Percentiles rank a stretch among this genome's conserved stretches.
phyloP scores from a whole-genome alignment of 53 echinoderm and acorn worm species.

The Holothuria scabra region DNA sequence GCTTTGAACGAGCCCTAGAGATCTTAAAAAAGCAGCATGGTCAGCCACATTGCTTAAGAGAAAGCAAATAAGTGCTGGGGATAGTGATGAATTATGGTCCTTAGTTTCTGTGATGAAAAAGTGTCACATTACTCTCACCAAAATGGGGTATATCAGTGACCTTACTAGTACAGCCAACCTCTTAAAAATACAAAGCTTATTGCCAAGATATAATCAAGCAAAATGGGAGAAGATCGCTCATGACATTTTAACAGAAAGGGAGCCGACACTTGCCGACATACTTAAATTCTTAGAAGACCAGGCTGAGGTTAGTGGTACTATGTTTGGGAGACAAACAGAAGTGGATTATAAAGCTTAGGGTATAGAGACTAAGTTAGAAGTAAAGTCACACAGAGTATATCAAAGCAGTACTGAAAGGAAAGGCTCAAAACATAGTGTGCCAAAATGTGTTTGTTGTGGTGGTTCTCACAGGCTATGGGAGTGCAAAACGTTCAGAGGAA shows the following conservation, averaged over 20 bases:
- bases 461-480: slow-evolving; percentile 18
- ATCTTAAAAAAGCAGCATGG: too few relatives aligned
- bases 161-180: not conserved
- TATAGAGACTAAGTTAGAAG: not conserved
- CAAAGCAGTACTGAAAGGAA: not conserved
- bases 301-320: slow-evolving; percentile 12
- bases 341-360: not conserved
- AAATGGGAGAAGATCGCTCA: slow-evolving; percentile 16
- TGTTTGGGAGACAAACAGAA: slow-evolving; percentile 19
- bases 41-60: too few relatives aligned
- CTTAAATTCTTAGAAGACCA: slow-evolving; percentile 16
- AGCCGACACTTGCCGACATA: slow-evolving; percentile 22
- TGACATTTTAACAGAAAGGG: slow-evolving; percentile 4
- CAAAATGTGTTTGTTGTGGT: slow-evolving; percentile 12
- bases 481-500: not conserved
- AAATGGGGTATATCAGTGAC: slow-evolving; percentile 33
- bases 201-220: slow-evolving; percentile 13
- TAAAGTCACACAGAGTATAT: not conserved
- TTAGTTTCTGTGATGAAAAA: slow-evolving; percentile 15
- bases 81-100: slow-evolving; percentile 10
- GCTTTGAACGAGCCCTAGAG: too few relatives aligned
- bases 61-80: not conserved
- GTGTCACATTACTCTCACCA: slow-evolving; percentile 33
- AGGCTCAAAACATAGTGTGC: not conserved
- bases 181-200: slow-evolving; percentile 6